These are phyloP conservation scores for Allobates femoralis DNA, from an alignment of 2,797 vertebrate genomes.

Conservation along the genomic window DNA sequence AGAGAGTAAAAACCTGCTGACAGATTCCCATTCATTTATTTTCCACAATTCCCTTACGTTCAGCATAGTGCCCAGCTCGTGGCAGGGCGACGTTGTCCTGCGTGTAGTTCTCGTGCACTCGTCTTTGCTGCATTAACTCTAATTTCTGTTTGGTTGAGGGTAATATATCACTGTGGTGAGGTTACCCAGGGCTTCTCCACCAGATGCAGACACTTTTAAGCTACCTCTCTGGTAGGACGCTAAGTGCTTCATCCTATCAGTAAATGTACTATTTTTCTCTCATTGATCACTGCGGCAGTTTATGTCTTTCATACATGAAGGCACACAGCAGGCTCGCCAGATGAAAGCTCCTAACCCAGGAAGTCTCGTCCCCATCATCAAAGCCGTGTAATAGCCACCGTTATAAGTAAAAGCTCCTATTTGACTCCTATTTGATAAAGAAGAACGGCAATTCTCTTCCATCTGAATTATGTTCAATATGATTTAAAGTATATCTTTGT, in stretches of 20 bases:
- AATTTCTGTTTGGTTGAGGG: background rate
- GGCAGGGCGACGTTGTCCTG: no score
- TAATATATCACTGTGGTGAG: background rate
- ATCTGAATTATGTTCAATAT: background rate
- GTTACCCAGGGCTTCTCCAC: background rate
- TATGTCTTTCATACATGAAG: conserved; percentile 17
- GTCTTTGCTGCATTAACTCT: no score
- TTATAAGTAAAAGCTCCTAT: background rate
- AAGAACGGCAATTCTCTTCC: background rate
- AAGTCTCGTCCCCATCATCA: conserved; percentile 8
- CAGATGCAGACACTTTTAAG: background rate
- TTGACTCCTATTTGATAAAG: background rate
- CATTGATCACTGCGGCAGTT: background rate
- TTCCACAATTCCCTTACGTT: no score
- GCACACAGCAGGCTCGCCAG: background rate
- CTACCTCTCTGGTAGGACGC: background rate
- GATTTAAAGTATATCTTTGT: background rate
- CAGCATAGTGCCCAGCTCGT: no score
- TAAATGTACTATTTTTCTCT: background rate
- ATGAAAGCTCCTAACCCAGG: conserved; percentile 1
- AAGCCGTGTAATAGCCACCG: background rate
- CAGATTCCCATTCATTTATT: no score
- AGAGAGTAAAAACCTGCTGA: no score
- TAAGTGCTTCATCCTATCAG: background rate
- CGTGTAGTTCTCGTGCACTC: no score